Percentiles rank a stretch among this genome's conserved stretches.
Evolutionary conservation across 2,797 vertebrate genomes (phyloP).

Genomic region (Anas acuta): DNA sequence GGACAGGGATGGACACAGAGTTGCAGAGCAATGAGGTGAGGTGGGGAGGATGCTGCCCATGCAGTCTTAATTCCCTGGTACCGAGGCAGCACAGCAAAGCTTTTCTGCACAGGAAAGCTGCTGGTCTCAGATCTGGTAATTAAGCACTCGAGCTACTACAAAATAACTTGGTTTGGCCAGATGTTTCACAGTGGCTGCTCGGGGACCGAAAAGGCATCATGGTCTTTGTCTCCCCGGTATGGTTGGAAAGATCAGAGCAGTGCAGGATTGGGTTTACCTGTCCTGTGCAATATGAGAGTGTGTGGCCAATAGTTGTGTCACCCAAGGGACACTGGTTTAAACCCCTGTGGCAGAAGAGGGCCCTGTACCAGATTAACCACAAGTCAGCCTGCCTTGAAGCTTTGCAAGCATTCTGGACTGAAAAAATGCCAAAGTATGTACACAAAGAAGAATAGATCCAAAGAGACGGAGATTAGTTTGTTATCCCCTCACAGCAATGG

Average conservation of each 20-base stretch:
- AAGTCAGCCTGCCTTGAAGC: rapidly evolving
- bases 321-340: neutral
- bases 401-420: neutral
- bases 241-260: neutral
- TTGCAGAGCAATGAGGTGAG: rapidly evolving
- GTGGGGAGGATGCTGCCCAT: neutral
- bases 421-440: neutral
- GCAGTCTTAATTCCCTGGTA: neutral
- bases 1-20: neutral
- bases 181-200: neutral
- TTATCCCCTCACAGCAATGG: neutral
- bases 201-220: neutral
- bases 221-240: rapidly evolving
- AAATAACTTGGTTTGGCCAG: neutral
- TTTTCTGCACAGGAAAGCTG: neutral
- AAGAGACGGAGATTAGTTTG: neutral
- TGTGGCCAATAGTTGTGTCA: neutral
- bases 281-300: rapidly evolving
- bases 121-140: neutral
- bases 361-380: neutral
- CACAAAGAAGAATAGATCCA: neutral
- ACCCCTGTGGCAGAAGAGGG: neutral
- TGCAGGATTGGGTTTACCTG: neutral
- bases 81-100: neutral
- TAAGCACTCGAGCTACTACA: no score